Evolutionary conservation across 2,113 vertebrate species (phyloP), one percentile per base, ranked within the genome.

Genomic region (Xyrauchen texanus): DNA sequence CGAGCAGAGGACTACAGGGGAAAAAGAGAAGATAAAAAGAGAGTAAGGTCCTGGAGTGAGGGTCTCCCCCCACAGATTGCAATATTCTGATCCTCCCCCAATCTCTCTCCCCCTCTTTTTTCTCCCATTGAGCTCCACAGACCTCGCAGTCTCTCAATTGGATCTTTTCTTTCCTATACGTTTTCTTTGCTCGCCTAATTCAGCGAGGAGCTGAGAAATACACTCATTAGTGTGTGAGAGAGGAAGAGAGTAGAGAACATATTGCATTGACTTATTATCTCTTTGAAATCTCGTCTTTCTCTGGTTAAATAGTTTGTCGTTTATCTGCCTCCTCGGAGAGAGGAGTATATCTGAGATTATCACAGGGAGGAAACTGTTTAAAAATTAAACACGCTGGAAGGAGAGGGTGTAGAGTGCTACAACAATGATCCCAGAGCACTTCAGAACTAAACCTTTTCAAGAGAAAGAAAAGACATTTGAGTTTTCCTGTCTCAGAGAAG

Each of bases 61-160:
- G 84, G 74, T 76, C 57, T 64, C 90, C 89, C 89, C 90, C 89
- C 74, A 79, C 74, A 74, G 84, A 86, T 85, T 73, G 34, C 6
- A 68, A 83, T 83, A 83, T 89, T 89, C 82, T 84, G 70, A 53
- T 76, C 73, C 84, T 84, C 76, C 44, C 68, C 77, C 79, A 78
- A 77, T 12, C 8, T 34, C 68, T 79, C 77, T 74, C 77, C 52
- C 67, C 21, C 72, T 77, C 81, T 55, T 72, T 76, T 78, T 52
- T 80, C 79, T 86, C 71, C 83, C 77, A 84, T 82, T 78, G 66
- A 64, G 68, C 61, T 57, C 73, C 67, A 75, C 81, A 13, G 83
- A 82, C 81, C 78, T 72, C 78, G 84, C 79, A 65, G 79, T 88
- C 66, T 84, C 87, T 89, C 89, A 88, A 87, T 90, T 86, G 89